Conservation (phyloP, 2,113 vertebrate genomes). For the Ageneiosus marmoratus region DNA sequence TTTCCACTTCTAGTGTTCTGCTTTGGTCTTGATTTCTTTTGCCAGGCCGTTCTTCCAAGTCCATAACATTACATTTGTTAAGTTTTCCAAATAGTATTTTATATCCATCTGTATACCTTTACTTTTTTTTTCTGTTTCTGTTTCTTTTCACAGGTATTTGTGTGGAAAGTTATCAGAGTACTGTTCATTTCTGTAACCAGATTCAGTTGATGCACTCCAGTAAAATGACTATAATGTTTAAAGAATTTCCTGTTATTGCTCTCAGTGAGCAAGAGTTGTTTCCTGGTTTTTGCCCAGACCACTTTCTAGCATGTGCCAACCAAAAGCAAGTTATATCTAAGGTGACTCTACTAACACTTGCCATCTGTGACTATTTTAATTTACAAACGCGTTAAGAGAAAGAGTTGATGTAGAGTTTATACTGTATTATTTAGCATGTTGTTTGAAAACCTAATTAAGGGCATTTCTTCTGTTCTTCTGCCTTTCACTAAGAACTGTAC, state of each 20-base stretch:
- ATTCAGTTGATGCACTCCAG: constrained; percentile 8
- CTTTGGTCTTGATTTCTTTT: background rate
- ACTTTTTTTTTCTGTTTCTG: background rate
- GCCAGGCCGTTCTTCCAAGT: background rate
- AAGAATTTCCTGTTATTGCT: constrained; percentile 52
- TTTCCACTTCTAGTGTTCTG: background rate
- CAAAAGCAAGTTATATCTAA: constrained; percentile 32
- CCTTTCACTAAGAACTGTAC: constrained; percentile 33
- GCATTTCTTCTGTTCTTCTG: background rate
- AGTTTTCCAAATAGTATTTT: background rate
- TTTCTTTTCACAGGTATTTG: constrained; percentile 14
- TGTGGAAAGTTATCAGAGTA: background rate
- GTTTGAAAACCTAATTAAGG: constrained; percentile 2
- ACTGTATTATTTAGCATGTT: background rate
- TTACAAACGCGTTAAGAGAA: background rate
- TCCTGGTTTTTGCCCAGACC: constrained; percentile 38
- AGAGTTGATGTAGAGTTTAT: no score
- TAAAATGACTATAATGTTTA: constrained; percentile 41
- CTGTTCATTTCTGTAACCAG: constrained; percentile 17
- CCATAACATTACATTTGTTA: constrained; percentile 16
- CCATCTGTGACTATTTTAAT: constrained; percentile 7
- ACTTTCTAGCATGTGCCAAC: constrained; percentile 27
- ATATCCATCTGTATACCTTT: constrained; percentile 13
- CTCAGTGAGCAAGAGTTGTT: constrained; percentile 35
- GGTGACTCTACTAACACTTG: constrained; percentile 9